These are phyloP conservation scores for Latrodectus geometricus DNA, from an alignment of 1,140 invertebrate species.

Conservation along the genomic window DNA sequence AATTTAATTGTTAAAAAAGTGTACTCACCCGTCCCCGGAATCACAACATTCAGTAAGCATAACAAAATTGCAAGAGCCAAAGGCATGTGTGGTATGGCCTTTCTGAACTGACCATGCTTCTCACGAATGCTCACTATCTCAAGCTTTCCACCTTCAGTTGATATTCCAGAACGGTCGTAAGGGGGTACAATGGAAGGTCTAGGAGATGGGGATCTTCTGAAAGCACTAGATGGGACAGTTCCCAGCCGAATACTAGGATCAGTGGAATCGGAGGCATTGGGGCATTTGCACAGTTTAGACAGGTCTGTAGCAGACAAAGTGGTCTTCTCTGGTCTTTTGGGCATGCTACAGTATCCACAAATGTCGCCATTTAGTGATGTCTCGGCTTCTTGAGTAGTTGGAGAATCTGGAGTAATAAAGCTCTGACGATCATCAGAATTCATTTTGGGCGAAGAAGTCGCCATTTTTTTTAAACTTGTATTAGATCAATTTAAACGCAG, in stretches of 20 bases:
- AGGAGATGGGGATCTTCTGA: slow-evolving; percentile 23
- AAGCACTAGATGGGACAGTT: slow-evolving; percentile 41
- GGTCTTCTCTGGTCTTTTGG: slow-evolving; percentile 8
- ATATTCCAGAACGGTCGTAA: not conserved
- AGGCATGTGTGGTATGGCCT: slow-evolving; percentile 71
- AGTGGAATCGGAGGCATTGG: slow-evolving; percentile 39
- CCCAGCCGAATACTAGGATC: slow-evolving; percentile 40
- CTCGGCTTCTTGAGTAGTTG: not conserved
- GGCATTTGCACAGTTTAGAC: slow-evolving; percentile 27
- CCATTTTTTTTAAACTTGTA: not conserved
- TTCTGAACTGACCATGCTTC: slow-evolving; percentile 70
- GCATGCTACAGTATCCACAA: slow-evolving; percentile 26
- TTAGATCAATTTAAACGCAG: not conserved
- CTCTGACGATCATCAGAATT: slow-evolving; percentile 11
- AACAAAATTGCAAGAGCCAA: slow-evolving; percentile 69
- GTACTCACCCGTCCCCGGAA: slow-evolving; percentile 71
- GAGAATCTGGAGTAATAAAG: not conserved
- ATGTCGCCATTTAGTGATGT: not conserved
- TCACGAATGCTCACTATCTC: slow-evolving; percentile 70
- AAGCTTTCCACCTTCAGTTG: slow-evolving; percentile 23
- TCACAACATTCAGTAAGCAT: slow-evolving; percentile 70
- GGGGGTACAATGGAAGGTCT: slow-evolving; percentile 24
- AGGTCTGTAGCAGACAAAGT: not conserved
- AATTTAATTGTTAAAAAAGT: not conserved
- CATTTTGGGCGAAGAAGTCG: not conserved